Base-by-base conservation (phyloP, 2,113 vertebrate genomes). In the Calidris pugnax region DNA sequence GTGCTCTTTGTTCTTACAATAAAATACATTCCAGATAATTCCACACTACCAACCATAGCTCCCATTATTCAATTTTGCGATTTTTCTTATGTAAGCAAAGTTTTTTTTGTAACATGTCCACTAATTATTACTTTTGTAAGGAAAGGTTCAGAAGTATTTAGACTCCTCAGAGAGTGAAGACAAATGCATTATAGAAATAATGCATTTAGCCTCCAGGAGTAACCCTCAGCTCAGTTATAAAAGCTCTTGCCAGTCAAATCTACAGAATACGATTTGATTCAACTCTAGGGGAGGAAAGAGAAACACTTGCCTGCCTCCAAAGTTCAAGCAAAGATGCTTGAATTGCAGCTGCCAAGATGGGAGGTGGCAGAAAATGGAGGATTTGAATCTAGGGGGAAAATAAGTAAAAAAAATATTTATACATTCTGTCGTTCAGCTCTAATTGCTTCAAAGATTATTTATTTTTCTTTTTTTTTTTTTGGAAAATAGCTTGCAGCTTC, bases 391-490 rank as follows among this genome's bases (percentile, higher is more conserved):
- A 97, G 90, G 96, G 98, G 96, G 96, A 97, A 98, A 98, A 97
- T 97, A 97, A 97, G 91, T 93, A 98, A 98, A 98, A 97, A 98
- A 97, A 93, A 97, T 97, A 98, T 97, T 97, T 98, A 98, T 98
- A 97, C 94, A 92, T 98, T 98, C 97, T 97, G 96, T 97, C 97
- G 95, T 98, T 97, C 93, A 97, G 95, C 96, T 98, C 96, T 98
- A 98, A 98, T 98, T 98, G 98, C 98, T 97, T 98, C 97, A 97
- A 98, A 98, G 97, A 97, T 97, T 98, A 98, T 98, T 98, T 98
- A 98, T 98, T 98, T 98, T 98, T 98, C 97, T 77, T 97, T 97
- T 97, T 47, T 97, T 97, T 47, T 47, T 97, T 97, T 95, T 97
- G 81, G 93, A 97, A 98, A 98, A 98, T 98, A 98, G 97, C 98